phyloP scores from a whole-genome alignment of 1,140 invertebrate species.

The Zaprionus camerounensis region DNA sequence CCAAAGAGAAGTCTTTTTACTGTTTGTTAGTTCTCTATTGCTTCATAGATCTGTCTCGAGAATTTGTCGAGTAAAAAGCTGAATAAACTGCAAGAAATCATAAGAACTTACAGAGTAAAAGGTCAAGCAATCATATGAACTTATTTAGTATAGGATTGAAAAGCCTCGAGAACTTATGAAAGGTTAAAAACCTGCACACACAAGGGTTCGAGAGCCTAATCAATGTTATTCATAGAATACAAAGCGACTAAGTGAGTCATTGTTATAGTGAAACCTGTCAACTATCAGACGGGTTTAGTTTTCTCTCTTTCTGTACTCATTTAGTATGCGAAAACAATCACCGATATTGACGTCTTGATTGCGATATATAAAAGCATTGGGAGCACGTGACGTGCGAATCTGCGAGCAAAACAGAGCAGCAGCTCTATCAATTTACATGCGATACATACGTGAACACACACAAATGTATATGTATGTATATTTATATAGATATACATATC shows the following conservation, averaged over 20 bases:
- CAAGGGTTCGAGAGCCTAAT: neutral
- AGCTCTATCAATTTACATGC: slow-evolving; percentile 8
- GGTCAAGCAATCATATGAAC: neutral
- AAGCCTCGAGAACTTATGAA: neutral
- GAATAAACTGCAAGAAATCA: too few species aligned
- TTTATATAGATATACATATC: slow-evolving; percentile 1
- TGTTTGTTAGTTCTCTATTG: neutral
- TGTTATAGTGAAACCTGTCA: neutral
- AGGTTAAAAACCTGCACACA: neutral
- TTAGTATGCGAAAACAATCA: slow-evolving; percentile 3
- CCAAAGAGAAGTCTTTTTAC: neutral
- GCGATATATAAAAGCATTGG: neutral
- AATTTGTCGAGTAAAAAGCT: too few species aligned
- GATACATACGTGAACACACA: slow-evolving; percentile 12
- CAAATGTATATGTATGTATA: slow-evolving; percentile 33
- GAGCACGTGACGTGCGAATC: slow-evolving; percentile 5
- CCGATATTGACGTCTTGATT: slow-evolving; percentile 1
- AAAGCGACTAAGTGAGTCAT: neutral
- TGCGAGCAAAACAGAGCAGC: neutral
- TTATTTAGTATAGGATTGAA: too few species aligned
- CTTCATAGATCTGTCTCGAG: neutral
- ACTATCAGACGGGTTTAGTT: neutral
- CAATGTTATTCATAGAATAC: neutral
- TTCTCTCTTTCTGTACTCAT: neutral
- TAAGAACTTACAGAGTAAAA: too few species aligned